A percentile compares a stretch with the other conserved stretches of the same genome.
Evolutionary conservation across 2,113 vertebrate species (phyloP).

Genomic region (Microcebus ravelobensis): DNA sequence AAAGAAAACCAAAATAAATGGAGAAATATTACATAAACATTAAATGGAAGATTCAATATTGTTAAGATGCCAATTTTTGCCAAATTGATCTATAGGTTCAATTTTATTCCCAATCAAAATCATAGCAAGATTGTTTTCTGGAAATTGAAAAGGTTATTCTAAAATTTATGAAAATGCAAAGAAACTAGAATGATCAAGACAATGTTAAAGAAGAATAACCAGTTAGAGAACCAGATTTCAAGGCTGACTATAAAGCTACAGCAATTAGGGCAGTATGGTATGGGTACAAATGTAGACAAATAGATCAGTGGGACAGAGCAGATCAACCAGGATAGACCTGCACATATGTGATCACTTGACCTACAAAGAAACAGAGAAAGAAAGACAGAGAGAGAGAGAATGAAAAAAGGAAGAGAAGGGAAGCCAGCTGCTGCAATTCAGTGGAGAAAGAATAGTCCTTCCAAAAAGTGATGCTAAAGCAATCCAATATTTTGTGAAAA

Average conservation of each 20-base stretch:
- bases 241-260: neutral
- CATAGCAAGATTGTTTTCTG: neutral
- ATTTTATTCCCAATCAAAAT: neutral
- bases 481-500: neutral
- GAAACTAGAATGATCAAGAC: neutral
- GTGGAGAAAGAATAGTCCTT: neutral
- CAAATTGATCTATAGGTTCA: neutral
- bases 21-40: neutral
- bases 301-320: neutral
- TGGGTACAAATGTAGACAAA: neutral
- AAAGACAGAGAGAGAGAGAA: too few species aligned
- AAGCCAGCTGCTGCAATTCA: neutral
- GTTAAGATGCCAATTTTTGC: neutral
- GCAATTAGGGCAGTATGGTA: neutral
- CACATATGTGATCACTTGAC: neutral
- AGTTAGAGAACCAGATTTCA: neutral
- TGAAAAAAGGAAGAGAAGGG: neutral
- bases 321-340: neutral
- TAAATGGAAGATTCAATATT: neutral
- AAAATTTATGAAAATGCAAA: neutral
- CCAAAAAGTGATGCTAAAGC: neutral
- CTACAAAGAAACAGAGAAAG: neutral
- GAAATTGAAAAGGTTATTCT: neutral
- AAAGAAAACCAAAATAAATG: neutral
- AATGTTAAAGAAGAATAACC: neutral